Percentiles rank a stretch among this genome's conserved stretches.
Evolutionary conservation across 1,140 invertebrate genomes (phyloP).

Genomic region (Oscheius sp.): DNA sequence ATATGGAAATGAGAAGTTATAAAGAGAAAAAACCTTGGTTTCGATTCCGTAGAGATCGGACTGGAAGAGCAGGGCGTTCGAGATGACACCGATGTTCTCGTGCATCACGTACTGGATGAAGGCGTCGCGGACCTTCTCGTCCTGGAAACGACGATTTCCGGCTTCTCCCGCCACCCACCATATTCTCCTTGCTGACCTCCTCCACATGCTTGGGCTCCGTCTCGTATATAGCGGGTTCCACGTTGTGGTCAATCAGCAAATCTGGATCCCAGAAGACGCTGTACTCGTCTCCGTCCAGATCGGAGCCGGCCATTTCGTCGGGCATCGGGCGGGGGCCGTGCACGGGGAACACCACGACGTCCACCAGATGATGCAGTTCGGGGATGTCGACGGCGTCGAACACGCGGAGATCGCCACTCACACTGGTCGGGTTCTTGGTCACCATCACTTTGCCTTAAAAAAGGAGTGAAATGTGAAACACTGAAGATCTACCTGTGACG

Average conservation of each 20-base stretch:
- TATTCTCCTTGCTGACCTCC: not conserved
- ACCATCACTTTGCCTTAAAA: constrained; percentile 46
- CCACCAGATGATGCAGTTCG: constrained; percentile 54
- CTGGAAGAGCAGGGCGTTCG: constrained; percentile 46
- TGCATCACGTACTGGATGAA: constrained; percentile 45
- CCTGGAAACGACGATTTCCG: constrained; percentile 2
- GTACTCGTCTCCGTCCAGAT: constrained; percentile 61
- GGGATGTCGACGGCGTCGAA: constrained; percentile 56
- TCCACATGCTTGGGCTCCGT: not conserved
- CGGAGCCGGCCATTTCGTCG: constrained; percentile 60
- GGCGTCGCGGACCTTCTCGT: constrained; percentile 27
- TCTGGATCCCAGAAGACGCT: constrained; percentile 55
- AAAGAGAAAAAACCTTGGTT: constrained; percentile 32
- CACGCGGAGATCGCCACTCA: constrained; percentile 59
- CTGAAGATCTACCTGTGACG: not conserved
- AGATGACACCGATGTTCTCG: constrained; percentile 47
- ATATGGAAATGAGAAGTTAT: not conserved
- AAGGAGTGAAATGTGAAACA: too few relatives aligned
- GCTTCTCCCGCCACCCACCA: not conserved
- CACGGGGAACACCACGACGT: constrained; percentile 62
- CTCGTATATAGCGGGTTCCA: constrained; percentile 36
- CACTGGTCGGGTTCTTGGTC: constrained; percentile 61
- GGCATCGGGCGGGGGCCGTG: constrained; percentile 57
- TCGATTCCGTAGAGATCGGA: constrained; percentile 42
- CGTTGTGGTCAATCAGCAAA: constrained; percentile 49